phyloP scores from a whole-genome alignment of 2,888 invertebrate genomes.

The Stictocephala bisonia region DNA sequence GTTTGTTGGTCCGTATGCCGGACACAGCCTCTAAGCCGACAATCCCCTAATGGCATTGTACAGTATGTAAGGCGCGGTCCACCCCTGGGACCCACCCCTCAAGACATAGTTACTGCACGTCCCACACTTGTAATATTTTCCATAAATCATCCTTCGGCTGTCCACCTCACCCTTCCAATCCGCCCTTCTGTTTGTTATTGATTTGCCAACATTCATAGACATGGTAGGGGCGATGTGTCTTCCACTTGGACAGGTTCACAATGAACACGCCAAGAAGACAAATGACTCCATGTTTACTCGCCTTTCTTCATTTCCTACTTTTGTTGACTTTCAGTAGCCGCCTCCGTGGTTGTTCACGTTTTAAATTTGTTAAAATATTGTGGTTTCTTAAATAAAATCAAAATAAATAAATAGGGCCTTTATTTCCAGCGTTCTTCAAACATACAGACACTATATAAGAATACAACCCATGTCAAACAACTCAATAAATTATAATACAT shows the following conservation, averaged over 20 bases:
- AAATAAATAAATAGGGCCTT: too few relatives aligned
- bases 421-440: too few relatives aligned
- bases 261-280: slow-evolving; percentile 7
- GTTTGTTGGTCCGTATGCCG: slow-evolving; percentile 13
- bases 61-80: background rate
- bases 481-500: too few relatives aligned
- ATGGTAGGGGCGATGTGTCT: background rate
- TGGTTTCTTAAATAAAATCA: too few relatives aligned
- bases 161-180: slow-evolving; percentile 13
- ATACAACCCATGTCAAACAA: too few relatives aligned
- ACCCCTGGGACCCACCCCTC: slow-evolving; percentile 15
- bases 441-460: too few relatives aligned
- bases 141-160: slow-evolving; percentile 65
- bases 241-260: slow-evolving; percentile 6
- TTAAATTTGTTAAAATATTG: too few relatives aligned
- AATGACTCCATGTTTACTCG: slow-evolving; percentile 18
- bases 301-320: slow-evolving; percentile 12
- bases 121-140: slow-evolving; percentile 65
- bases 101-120: slow-evolving; percentile 51
- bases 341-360: too few relatives aligned
- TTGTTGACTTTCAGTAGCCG: too few relatives aligned
- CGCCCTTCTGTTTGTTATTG: slow-evolving; percentile 30
- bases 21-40: slow-evolving; percentile 43
- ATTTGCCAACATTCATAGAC: background rate
- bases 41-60: slow-evolving; percentile 50